These are phyloP conservation scores for Ptychadena robeensis DNA, from an alignment of 2,797 vertebrate species.

Conservation along the genomic window DNA sequence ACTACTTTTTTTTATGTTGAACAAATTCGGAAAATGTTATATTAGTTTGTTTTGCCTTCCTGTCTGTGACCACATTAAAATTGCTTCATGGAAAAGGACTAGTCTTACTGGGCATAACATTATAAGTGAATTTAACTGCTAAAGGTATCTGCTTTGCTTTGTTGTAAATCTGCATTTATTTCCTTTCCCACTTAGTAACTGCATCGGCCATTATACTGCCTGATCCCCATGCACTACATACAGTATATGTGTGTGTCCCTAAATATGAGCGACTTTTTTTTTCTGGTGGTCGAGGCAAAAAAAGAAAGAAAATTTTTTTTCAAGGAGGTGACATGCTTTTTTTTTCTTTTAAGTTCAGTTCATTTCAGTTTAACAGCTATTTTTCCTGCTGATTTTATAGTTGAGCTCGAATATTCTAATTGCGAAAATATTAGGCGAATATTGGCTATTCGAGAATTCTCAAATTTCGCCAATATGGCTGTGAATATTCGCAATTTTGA, in stretches of 20 bases:
- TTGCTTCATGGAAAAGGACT: constrained; percentile 49
- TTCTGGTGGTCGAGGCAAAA: too few relatives aligned
- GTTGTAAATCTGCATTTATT: background rate
- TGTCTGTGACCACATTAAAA: constrained; percentile 40
- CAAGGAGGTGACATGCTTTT: too few relatives aligned
- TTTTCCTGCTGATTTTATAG: too few relatives aligned
- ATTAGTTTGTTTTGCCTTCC: constrained; percentile 44
- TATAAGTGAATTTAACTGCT: constrained; percentile 22
- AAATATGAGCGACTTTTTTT: too few relatives aligned
- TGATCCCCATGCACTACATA: background rate
- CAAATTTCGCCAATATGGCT: too few relatives aligned
- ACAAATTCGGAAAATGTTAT: constrained; percentile 48
- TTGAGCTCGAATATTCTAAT: too few relatives aligned
- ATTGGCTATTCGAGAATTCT: too few relatives aligned
- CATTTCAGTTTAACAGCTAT: too few relatives aligned
- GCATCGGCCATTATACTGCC: background rate
- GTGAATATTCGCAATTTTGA: too few relatives aligned
- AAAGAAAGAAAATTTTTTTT: too few relatives aligned
- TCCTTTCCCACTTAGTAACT: constrained; percentile 25
- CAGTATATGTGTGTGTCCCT: background rate
- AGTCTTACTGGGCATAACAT: constrained; percentile 22
- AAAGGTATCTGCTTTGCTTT: constrained; percentile 15
- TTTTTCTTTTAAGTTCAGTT: too few relatives aligned
- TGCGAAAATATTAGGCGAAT: too few relatives aligned
- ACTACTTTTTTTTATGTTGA: constrained; percentile 33